Evolutionary conservation across 2,113 vertebrate genomes (phyloP), one percentile per base, ranked within the genome.

Genomic region (Cyanistes caeruleus): DNA sequence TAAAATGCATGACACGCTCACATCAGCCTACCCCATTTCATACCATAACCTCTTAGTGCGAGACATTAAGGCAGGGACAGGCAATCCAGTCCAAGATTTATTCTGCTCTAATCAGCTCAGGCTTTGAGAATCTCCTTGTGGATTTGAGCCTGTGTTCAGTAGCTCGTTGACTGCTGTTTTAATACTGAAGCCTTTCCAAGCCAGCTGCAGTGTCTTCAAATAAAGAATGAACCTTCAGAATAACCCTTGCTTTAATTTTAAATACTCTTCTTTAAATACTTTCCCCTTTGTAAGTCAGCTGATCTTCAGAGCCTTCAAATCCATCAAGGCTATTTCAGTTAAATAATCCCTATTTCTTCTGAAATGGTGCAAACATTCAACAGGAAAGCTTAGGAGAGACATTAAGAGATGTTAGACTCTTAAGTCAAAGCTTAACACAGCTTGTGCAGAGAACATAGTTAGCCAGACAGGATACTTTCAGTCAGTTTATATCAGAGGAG

Each of bases 111-210:
- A 92, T 92, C 95, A 93, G 81, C 62, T 86, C 85, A 74, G 55
- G 65, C 78, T 90, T 91, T 76, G 51, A 79, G 93, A 94, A 89
- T 67, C 87, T 96, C 95, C 95, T 84, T 68, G 62, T 81, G 93
- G 92, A 96, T 94, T 96, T 94, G 31, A 92, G 95, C 83, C 87
- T 55, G 25, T 91, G 75, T 76, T 96, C 95, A 41, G 93, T 95
- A 93, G 96, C 94, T 95, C 85, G 12, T 33, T 88, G 94, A 92
- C 89, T 93, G 91, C 96, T 96, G 94, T 69, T 95, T 97, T 90
- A 96, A 93, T 89, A 72, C 74, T 3, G 0, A 94, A 93, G 79
- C 37, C 74, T 90, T 96, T 96, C 93, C 96, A 96, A 82, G 67
- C 62, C 87, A 91, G 93, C 91, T 94, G 96, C 94, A 91, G 92